Conservation (phyloP, 2,797 vertebrate species). For the Iguana delicatissima region DNA sequence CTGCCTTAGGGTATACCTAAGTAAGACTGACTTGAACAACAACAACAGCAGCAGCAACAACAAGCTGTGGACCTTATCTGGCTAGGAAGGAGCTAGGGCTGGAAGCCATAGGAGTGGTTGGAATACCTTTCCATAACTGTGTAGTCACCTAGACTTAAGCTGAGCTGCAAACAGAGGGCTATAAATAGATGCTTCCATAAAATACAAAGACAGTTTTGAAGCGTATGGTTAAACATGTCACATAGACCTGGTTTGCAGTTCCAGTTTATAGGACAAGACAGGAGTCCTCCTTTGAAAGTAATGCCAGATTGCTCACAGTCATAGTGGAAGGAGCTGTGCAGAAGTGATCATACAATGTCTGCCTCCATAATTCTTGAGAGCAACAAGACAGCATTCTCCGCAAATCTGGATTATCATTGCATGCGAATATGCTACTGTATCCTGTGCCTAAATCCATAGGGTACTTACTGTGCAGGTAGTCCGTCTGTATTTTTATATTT, state of each 20-base stretch:
- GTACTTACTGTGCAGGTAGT: not conserved
- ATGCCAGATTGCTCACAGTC: not conserved
- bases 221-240: not conserved
- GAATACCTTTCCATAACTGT: not conserved
- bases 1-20: too few relatives aligned
- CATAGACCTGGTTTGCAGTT: not conserved
- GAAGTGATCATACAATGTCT: not conserved
- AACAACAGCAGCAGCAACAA: too few relatives aligned
- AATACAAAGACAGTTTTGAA: not conserved
- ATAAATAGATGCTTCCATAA: not conserved
- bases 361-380: not conserved
- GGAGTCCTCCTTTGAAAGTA: not conserved
- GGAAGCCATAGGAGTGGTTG: not conserved
- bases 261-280: not conserved
- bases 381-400: not conserved
- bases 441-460: not conserved
- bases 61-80: not conserved
- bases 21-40: too few relatives aligned
- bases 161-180: not conserved
- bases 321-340: too few relatives aligned
- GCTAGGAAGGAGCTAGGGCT: not conserved
- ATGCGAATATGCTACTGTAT: not conserved
- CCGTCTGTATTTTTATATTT: conserved; percentile 29
- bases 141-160: not conserved
- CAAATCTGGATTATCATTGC: not conserved